These are phyloP conservation scores for Umimayanthus chanpuru DNA, from an alignment of 92 coral and sea anemone genomes.

Conservation along the genomic window DNA sequence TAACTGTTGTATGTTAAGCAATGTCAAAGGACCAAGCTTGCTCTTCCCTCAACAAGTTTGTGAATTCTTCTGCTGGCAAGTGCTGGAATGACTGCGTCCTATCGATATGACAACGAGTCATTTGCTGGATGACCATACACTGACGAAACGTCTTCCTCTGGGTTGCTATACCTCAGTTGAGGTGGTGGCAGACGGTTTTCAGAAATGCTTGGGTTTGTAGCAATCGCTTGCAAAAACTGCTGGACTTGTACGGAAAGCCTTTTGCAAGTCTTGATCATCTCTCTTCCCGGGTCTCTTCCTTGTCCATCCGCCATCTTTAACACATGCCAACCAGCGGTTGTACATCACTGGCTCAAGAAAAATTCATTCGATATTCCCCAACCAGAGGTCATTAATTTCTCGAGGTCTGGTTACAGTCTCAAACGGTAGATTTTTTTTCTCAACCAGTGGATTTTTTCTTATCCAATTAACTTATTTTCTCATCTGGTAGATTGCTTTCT, in stretches of 20 bases:
- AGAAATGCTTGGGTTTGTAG: neutral
- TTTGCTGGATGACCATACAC: too few species aligned
- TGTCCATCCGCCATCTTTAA: slow-evolving; percentile 8
- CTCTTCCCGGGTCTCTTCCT: neutral
- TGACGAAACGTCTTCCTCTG: slow-evolving; percentile 2
- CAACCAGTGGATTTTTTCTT: neutral
- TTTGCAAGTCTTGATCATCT: neutral
- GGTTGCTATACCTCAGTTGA: neutral
- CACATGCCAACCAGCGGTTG: neutral
- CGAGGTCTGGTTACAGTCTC: neutral
- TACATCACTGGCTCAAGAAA: slow-evolving; percentile 2
- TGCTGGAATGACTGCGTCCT: too few species aligned
- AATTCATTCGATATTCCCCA: slow-evolving; percentile 7
- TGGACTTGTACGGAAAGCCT: neutral
- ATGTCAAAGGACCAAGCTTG: too few species aligned
- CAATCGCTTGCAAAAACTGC: neutral
- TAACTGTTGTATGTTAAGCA: too few species aligned
- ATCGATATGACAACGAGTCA: too few species aligned
- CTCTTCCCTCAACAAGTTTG: too few species aligned
- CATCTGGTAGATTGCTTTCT: too few species aligned
- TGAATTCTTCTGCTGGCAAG: too few species aligned
- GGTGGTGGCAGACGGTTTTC: neutral
- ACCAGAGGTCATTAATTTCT: neutral
- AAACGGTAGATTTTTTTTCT: neutral
- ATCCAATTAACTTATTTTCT: too few species aligned